phyloP scores from a whole-genome alignment of 2,113 vertebrate genomes.

The Nibea coibor region DNA sequence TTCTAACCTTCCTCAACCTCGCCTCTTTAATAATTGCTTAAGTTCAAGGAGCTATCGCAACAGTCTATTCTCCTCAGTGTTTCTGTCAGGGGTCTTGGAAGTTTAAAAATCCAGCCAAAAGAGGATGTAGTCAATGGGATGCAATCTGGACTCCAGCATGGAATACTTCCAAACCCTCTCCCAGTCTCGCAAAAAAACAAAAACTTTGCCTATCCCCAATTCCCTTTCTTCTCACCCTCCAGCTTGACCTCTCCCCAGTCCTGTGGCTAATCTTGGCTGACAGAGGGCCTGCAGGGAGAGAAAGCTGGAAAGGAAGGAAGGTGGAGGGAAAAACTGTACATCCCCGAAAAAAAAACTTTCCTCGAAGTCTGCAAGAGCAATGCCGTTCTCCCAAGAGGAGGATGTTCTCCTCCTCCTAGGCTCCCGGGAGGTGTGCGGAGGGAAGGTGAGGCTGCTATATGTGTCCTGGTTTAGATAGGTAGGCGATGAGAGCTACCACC shows the following conservation, averaged over 20 bases:
- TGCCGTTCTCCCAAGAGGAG: constrained; percentile 47
- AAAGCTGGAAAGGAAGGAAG: constrained; percentile 45
- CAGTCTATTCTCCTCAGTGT: constrained; percentile 21
- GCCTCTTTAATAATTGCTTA: constrained; percentile 6
- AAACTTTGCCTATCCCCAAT: constrained; percentile 26
- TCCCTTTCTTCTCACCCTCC: constrained; percentile 49
- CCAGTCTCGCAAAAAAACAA: constrained; percentile 23
- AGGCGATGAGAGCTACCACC: constrained; percentile 95
- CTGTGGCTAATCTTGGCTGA: constrained; percentile 69
- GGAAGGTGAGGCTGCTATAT: constrained; percentile 82
- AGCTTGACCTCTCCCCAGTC: constrained; percentile 65
- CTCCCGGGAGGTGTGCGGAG: constrained; percentile 44
- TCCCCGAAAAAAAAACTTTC: constrained; percentile 48
- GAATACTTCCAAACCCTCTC: constrained; percentile 49
- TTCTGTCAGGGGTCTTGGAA: constrained; percentile 22
- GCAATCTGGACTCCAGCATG: constrained; percentile 57
- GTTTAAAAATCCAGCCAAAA: constrained; percentile 38
- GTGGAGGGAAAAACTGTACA: constrained; percentile 51
- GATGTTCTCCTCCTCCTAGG: constrained; percentile 49
- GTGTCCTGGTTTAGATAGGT: constrained; percentile 94
- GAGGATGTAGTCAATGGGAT: constrained; percentile 40
- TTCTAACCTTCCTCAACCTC: constrained; percentile 44
- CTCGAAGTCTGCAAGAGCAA: constrained; percentile 49
- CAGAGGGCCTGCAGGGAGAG: constrained; percentile 62
- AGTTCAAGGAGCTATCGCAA: constrained; percentile 38